phyloP scores from a whole-genome alignment of 1,140 invertebrate genomes.

The Dufourea novaeangliae region DNA sequence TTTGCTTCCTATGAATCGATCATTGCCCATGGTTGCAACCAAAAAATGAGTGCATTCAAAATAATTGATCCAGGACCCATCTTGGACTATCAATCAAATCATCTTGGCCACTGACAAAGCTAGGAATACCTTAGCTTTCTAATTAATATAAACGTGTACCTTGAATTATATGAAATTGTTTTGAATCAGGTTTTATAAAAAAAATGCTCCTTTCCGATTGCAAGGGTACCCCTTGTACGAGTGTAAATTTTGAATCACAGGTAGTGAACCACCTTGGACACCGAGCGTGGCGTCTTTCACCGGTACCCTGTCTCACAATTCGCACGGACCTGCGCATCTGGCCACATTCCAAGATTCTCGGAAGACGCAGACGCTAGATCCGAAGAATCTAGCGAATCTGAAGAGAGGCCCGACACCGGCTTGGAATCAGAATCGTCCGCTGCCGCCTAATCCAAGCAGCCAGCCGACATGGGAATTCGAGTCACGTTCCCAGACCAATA shows the following conservation, averaged over 20 bases:
- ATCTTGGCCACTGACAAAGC: too few species aligned
- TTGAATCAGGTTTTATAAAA: too few species aligned
- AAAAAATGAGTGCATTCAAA: too few species aligned
- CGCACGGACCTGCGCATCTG: conserved; percentile 77
- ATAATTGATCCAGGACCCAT: too few species aligned
- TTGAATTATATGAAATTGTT: too few species aligned
- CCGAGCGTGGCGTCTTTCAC: conserved; percentile 79
- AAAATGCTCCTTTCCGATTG: too few species aligned
- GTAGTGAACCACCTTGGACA: conserved; percentile 80
- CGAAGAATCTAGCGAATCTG: conserved; percentile 78
- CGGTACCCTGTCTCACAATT: conserved; percentile 78
- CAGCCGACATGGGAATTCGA: conserved; percentile 79
- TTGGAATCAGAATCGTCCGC: conserved; percentile 78
- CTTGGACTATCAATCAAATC: too few species aligned
- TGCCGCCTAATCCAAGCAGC: conserved; percentile 74
- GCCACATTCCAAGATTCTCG: conserved; percentile 80
- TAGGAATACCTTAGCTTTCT: too few species aligned
- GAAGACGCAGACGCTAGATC: conserved; percentile 79
- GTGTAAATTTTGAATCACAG: conserved; percentile 52
- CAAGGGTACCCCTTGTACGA: neutral
- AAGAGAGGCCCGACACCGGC: conserved; percentile 77
- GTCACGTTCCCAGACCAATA: conserved; percentile 79
- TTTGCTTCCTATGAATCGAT: too few species aligned
- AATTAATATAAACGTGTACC: too few species aligned
- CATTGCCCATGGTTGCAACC: too few species aligned